A percentile compares a stretch with the other conserved stretches of the same genome.
Evolutionary conservation across 2,888 invertebrate species (phyloP).

Genomic region (Cetonia aurata): DNA sequence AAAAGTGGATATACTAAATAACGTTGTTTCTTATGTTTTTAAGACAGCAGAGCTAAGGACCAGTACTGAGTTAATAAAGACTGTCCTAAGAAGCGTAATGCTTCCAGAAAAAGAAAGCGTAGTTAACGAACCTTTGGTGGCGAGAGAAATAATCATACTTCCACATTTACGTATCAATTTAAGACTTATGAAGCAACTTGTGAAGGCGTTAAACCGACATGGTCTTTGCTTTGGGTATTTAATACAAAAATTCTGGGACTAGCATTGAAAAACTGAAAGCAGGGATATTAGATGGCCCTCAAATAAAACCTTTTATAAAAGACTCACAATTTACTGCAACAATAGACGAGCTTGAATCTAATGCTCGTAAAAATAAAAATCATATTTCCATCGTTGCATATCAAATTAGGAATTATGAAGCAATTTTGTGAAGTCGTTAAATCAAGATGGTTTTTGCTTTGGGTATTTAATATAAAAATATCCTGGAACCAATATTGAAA

Average conservation of each 20-base stretch:
- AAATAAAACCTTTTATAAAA: too few species aligned
- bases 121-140: neutral
- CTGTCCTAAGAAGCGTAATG: neutral
- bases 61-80: neutral
- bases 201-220: neutral
- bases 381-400: constrained; percentile 8
- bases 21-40: constrained; percentile 8
- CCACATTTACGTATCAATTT: constrained; percentile 5
- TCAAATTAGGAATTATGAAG: constrained; percentile 12
- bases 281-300: neutral
- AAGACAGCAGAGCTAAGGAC: constrained; percentile 7
- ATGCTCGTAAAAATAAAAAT: too few species aligned
- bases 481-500: neutral
- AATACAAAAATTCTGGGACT: neutral
- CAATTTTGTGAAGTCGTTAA: constrained; percentile 6
- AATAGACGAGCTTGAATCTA: too few species aligned
- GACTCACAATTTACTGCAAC: too few species aligned
- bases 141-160: neutral
- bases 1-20: constrained; percentile 1
- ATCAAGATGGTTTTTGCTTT: constrained; percentile 7
- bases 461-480: neutral
- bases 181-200: constrained; percentile 19
- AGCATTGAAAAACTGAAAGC: constrained; percentile 16
- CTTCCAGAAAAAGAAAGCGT: neutral
- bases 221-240: constrained; percentile 1